These are phyloP conservation scores for Agrypnia vestita DNA, from an alignment of 1,140 invertebrate species.

Conservation along the genomic window DNA sequence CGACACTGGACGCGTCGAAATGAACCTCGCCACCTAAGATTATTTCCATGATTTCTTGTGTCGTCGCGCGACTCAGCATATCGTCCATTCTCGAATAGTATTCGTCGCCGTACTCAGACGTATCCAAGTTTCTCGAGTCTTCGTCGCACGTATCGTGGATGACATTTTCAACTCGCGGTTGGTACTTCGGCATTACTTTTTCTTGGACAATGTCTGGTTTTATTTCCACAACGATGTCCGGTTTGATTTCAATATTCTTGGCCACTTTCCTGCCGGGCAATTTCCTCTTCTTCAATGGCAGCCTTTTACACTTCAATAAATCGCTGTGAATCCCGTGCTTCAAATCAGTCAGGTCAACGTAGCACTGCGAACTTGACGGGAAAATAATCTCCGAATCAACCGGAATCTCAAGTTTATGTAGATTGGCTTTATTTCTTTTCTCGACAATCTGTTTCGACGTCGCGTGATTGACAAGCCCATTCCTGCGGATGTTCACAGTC, in stretches of 20 bases:
- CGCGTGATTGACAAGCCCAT: constrained; percentile 8
- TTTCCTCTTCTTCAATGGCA: constrained; percentile 35
- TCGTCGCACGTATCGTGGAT: background rate
- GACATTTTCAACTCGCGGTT: background rate
- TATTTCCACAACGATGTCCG: constrained; percentile 28
- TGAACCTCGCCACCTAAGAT: constrained; percentile 52
- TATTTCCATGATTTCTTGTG: constrained; percentile 57
- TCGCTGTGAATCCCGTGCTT: background rate
- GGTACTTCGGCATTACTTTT: constrained; percentile 17
- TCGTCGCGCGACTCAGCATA: constrained; percentile 38
- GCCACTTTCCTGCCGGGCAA: background rate
- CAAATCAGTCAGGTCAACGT: constrained; percentile 3
- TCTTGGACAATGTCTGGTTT: constrained; percentile 28
- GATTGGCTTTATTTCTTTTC: background rate
- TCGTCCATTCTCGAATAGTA: constrained; percentile 43
- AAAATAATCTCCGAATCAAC: constrained; percentile 10
- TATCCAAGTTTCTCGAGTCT: background rate
- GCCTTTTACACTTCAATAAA: background rate
- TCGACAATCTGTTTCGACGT: background rate
- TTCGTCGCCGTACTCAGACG: constrained; percentile 34
- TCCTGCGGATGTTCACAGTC: constrained; percentile 41
- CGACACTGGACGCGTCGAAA: constrained; percentile 48
- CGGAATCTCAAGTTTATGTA: constrained; percentile 1
- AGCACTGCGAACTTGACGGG: constrained; percentile 24
- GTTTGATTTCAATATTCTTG: constrained; percentile 44